Conservation (phyloP, 2,888 invertebrate genomes). For the Norana najaformis region DNA sequence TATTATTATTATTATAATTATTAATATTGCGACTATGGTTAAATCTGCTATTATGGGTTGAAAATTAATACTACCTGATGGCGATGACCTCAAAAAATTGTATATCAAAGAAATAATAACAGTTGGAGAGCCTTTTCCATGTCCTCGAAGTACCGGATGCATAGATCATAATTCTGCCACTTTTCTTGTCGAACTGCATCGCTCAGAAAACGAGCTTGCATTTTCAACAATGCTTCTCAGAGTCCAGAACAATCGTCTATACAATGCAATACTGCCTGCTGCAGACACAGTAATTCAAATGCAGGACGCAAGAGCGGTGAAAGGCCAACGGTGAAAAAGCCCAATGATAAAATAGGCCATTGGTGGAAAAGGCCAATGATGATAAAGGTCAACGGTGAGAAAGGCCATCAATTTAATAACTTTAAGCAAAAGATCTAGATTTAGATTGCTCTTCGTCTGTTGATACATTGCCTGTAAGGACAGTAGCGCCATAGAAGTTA, state of each 20-base stretch:
- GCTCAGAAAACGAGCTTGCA: neutral
- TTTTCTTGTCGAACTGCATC: neutral
- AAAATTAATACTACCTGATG: neutral
- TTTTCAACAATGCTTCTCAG: neutral
- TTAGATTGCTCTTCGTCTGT: too few relatives aligned
- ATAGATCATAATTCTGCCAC: neutral
- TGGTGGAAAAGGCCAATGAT: too few relatives aligned
- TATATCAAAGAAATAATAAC: neutral
- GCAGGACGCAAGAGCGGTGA: too few relatives aligned
- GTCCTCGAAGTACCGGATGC: neutral
- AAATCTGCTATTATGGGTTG: neutral
- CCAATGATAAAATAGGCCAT: too few relatives aligned
- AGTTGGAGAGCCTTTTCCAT: neutral
- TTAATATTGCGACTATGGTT: neutral
- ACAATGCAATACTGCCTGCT: neutral
- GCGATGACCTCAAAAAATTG: neutral
- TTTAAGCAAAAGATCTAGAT: too few relatives aligned
- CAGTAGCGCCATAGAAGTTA: too few relatives aligned
- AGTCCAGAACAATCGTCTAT: neutral
- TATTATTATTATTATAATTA: neutral
- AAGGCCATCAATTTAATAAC: too few relatives aligned
- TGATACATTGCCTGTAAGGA: too few relatives aligned
- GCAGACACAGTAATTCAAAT: too few relatives aligned
- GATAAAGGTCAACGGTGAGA: too few relatives aligned
- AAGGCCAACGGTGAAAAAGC: too few relatives aligned